These are phyloP conservation scores for Lamprotornis superbus DNA, from an alignment of 2,113 vertebrate genomes.

Conservation along the genomic window DNA sequence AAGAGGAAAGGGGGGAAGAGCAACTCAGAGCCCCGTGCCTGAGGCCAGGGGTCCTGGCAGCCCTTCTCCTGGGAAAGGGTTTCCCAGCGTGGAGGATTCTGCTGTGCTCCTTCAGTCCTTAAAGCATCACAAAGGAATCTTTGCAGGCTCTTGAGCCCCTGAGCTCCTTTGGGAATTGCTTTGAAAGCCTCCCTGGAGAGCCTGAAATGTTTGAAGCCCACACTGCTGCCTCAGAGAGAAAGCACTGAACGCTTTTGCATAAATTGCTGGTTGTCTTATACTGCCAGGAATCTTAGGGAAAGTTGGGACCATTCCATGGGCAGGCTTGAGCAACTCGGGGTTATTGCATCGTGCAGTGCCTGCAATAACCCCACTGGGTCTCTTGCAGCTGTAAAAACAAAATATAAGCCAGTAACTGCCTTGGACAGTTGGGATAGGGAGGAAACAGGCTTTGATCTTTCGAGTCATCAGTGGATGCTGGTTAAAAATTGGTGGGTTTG, in stretches of 20 bases:
- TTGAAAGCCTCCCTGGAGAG: not conserved
- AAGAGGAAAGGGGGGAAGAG: not conserved
- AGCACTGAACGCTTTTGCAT: not conserved
- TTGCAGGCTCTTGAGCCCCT: not conserved
- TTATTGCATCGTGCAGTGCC: not conserved
- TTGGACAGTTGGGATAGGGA: not conserved
- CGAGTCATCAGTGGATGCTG: not conserved
- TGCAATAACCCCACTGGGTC: not conserved
- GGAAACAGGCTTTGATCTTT: not conserved
- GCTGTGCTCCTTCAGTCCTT: not conserved
- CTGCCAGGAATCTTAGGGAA: not conserved
- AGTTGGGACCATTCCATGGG: not conserved
- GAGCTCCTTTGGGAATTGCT: not conserved
- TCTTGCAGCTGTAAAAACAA: not conserved
- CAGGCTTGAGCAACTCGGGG: not conserved
- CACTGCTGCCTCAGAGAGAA: accelerated
- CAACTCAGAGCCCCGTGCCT: not conserved
- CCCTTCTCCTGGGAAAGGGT: not conserved
- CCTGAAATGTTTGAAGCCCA: not conserved
- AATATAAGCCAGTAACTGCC: not conserved
- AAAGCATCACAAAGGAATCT: not conserved
- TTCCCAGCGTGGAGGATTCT: accelerated
- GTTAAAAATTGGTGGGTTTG: not conserved
- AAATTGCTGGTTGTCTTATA: not conserved
- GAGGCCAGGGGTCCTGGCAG: not conserved